Percentiles rank a stretch among this genome's conserved stretches.
Conservation (phyloP, 2,888 invertebrate genomes). For the Synanthedon formicaeformis region DNA sequence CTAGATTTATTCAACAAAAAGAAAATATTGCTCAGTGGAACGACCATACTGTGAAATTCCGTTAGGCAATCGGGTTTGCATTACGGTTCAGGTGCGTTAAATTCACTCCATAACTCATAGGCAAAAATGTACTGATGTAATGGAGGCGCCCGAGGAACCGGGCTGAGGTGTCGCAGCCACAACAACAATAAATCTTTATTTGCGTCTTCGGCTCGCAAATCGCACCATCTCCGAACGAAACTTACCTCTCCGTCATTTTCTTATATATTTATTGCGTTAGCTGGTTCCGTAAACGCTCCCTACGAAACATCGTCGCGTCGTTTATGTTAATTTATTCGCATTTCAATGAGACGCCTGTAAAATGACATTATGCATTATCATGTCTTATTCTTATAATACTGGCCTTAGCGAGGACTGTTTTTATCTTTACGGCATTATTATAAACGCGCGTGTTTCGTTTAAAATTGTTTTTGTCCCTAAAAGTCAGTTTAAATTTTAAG, state of each 20-base stretch:
- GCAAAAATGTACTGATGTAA: slow-evolving; percentile 9
- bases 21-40: background rate
- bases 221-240: slow-evolving; percentile 27
- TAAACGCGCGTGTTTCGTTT: background rate
- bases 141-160: slow-evolving; percentile 5
- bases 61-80: slow-evolving; percentile 3
- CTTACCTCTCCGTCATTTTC: slow-evolving; percentile 30
- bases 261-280: slow-evolving; percentile 45
- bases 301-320: slow-evolving; percentile 30
- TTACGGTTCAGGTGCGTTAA: slow-evolving; percentile 1
- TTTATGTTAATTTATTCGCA: slow-evolving; percentile 62
- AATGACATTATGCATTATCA: slow-evolving; percentile 45
- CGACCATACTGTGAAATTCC: slow-evolving; percentile 1
- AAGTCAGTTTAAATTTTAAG: no score
- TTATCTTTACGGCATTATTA: slow-evolving; percentile 5
- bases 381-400: slow-evolving; percentile 36
- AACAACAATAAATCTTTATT: slow-evolving; percentile 36
- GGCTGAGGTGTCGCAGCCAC: slow-evolving; percentile 5
- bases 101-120: slow-evolving; percentile 3
- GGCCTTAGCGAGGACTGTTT: slow-evolving; percentile 19
- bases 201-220: slow-evolving; percentile 20
- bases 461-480: background rate
- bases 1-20: background rate
- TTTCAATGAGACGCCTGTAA: slow-evolving; percentile 51
- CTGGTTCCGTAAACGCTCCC: slow-evolving; percentile 31